Conservation (phyloP, 2,797 vertebrate species). For the Takifugu rubripes region DNA sequence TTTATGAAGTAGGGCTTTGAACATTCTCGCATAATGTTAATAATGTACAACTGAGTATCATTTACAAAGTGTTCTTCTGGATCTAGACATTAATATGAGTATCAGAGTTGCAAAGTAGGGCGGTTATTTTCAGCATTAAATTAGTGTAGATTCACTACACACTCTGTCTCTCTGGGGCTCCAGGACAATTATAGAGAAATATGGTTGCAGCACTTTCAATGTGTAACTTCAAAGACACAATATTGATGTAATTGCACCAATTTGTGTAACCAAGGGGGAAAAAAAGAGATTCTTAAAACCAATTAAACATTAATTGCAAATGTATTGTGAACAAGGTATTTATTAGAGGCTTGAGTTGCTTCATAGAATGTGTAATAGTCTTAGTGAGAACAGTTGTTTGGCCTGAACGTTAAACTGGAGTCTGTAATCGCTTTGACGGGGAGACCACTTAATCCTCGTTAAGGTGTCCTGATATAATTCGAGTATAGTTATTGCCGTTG, state of each 20-base stretch:
- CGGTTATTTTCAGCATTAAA: slow-evolving; percentile 10
- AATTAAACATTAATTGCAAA: slow-evolving; percentile 1
- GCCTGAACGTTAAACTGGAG: background rate
- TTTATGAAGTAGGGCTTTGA: too few species aligned
- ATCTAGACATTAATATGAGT: background rate
- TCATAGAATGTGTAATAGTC: too few species aligned
- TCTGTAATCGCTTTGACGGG: background rate
- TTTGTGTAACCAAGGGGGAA: slow-evolving; percentile 5
- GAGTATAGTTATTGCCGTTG: too few species aligned
- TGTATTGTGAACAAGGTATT: background rate
- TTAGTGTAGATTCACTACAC: slow-evolving; percentile 12
- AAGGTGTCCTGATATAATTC: too few species aligned
- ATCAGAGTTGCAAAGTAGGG: slow-evolving; percentile 1
- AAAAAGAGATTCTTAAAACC: background rate
- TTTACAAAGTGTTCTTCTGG: background rate
- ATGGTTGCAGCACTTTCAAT: slow-evolving; percentile 7
- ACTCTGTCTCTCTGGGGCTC: slow-evolving; percentile 13
- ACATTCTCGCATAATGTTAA: background rate
- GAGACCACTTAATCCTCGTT: too few species aligned
- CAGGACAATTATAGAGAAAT: slow-evolving; percentile 8
- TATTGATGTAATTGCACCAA: slow-evolving; percentile 5
- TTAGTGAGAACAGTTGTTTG: background rate
- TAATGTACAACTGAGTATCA: background rate
- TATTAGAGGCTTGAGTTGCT: background rate
- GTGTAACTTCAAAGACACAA: slow-evolving; percentile 5